Evolutionary conservation across 2,888 invertebrate genomes (phyloP), one percentile per base, ranked within the genome.

Genomic region (Amblyjoppa fuscipennis): DNA sequence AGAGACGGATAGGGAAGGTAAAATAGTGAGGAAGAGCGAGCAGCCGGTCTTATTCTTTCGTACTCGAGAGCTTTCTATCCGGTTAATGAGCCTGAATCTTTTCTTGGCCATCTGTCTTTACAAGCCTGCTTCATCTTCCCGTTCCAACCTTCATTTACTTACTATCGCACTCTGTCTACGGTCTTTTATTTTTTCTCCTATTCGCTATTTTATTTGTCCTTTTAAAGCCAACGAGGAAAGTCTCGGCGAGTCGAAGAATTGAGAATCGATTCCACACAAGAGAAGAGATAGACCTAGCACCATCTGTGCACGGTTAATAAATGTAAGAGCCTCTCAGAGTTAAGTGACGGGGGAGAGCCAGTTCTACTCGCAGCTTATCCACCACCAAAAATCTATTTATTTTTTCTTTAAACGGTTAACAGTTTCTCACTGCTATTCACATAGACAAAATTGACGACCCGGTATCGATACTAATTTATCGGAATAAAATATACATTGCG

Each of bases 1-100:
- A 85, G 75, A 75, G 68, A 66, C 66, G 31, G 53, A 79, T 82
- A 71, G 71, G 71, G 74, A 85, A 81, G 56, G 31, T 34, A 71
- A 81, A 51, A 69, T n/a, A 25, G 20, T 89, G 88, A 90, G 87
- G 81, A 87, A 81, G 83, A 86, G 83, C 16, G 70, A 66, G 25
- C 66, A 80, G 70, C 56, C 64, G 78, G 59, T 81, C 85, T 89
- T 84, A 66, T 78, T 59, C 59, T 51, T 73, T 80, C 73, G 31
- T 78, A 70, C 80, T 80, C 83, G 71, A 51, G 34, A 45, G 75
- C 82, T 86, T 88, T 81, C 87, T 66, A 71, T 81, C 80, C 86
- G 83, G 81, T 89, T 90, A 90, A 90, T 89, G 91, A 92, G 89
- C 88, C 85, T 80, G 88, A 87, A 90, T 91, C 87, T 87, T 83